These are phyloP conservation scores for Scaptomyza reducta DNA, from an alignment of 2,888 invertebrate genomes.

Conservation along the genomic window DNA sequence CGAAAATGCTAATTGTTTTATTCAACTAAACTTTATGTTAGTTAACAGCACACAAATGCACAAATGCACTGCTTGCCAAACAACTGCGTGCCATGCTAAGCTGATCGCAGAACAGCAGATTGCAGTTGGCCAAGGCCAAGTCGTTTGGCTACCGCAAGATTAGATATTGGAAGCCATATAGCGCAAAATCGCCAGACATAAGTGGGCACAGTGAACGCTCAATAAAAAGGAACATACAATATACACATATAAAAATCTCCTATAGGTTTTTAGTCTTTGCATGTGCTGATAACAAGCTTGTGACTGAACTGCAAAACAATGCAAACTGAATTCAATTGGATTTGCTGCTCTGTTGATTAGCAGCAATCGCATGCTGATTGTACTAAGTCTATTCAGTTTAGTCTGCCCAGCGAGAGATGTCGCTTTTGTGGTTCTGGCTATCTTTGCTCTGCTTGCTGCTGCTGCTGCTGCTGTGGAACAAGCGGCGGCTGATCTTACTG, in stretches of 20 bases:
- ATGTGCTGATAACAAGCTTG: too few species aligned
- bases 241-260: too few species aligned
- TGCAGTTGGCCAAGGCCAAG: conserved; percentile 15
- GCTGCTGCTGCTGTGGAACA: conserved; percentile 50
- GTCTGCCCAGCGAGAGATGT: conserved; percentile 14
- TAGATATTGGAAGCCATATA: conserved; percentile 28
- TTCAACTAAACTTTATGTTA: background rate
- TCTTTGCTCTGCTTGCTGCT: conserved; percentile 6
- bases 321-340: conserved; percentile 18
- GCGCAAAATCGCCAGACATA: background rate
- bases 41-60: background rate
- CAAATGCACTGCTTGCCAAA: conserved; percentile 1
- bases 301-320: conserved; percentile 12
- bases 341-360: conserved; percentile 31
- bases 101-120: background rate
- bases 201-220: background rate
- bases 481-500: conserved; percentile 58
- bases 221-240: too few species aligned
- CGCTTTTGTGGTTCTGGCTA: conserved; percentile 31
- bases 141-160: conserved; percentile 25
- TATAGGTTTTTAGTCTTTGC: too few species aligned
- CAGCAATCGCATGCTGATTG: conserved; percentile 23
- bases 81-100: background rate
- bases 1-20: conserved; percentile 4
- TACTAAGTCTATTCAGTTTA: conserved; percentile 6